A percentile compares a stretch with the other conserved stretches of the same genome.
phyloP scores from a whole-genome alignment of 2,797 vertebrate species.

The Pipistrellus kuhlii region DNA sequence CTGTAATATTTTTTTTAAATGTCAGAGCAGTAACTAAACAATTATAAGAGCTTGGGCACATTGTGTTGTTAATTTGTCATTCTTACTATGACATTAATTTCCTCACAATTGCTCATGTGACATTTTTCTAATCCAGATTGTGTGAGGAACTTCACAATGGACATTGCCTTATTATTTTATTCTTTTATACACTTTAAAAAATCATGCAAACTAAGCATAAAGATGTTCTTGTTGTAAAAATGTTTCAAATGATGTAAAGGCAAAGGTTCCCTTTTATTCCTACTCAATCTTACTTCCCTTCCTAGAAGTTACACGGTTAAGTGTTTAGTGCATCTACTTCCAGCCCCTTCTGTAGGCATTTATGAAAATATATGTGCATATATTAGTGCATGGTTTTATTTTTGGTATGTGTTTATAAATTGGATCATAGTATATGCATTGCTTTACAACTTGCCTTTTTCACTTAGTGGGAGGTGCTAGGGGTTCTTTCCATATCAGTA shows the following conservation, averaged over 20 bases:
- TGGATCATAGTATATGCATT: conserved; percentile 10
- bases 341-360: conserved; percentile 32
- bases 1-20: conserved; percentile 78
- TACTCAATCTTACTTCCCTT: neutral
- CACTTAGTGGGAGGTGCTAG: conserved; percentile 18
- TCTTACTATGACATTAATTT: conserved; percentile 78
- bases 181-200: neutral
- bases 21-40: conserved; percentile 78
- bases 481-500: neutral
- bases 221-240: conserved; percentile 24
- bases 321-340: neutral
- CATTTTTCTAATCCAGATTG: conserved; percentile 70
- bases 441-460: conserved; percentile 54
- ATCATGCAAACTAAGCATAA: conserved; percentile 34
- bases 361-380: conserved; percentile 59
- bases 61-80: conserved; percentile 81
- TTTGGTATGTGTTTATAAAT: conserved; percentile 59
- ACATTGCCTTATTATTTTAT: conserved; percentile 36
- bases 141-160: conserved; percentile 61
- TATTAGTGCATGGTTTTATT: conserved; percentile 46
- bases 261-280: conserved; percentile 31
- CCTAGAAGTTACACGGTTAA: neutral
- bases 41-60: conserved; percentile 74
- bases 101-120: conserved; percentile 75
- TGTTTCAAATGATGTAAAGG: conserved; percentile 35